Percentiles rank a stretch among this genome's conserved stretches.
phyloP scores from a whole-genome alignment of 2,113 vertebrate genomes.

The Gopherus evgoodei region DNA sequence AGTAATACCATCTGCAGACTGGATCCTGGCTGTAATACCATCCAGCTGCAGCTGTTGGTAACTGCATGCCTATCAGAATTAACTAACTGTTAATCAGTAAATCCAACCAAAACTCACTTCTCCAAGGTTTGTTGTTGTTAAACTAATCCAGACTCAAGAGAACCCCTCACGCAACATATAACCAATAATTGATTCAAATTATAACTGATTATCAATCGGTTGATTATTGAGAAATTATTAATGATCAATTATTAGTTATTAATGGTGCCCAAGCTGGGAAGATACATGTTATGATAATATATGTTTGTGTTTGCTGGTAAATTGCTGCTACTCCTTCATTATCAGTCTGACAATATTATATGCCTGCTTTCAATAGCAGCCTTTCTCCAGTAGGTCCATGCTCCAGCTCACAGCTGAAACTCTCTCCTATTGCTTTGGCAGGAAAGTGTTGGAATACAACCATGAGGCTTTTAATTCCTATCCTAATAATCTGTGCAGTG shows the following conservation, averaged over 20 bases:
- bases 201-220: no score
- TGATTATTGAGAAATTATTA: no score
- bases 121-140: no score
- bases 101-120: no score
- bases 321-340: not conserved
- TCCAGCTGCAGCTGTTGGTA: no score
- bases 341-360: fast-evolving
- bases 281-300: not conserved
- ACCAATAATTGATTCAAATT: no score
- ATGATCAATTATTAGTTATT: not conserved
- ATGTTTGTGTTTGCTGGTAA: not conserved
- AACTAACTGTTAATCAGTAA: no score
- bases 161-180: no score
- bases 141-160: no score
- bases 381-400: not conserved
- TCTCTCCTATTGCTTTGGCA: not conserved
- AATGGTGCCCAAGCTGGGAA: not conserved
- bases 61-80: no score
- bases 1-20: no score
- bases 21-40: no score
- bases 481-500: not conserved
- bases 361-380: not conserved
- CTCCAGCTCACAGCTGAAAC: not conserved
- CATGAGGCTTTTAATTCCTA: not conserved
- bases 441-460: not conserved